Evolutionary conservation across 2,888 invertebrate genomes (phyloP).

Genomic region (Heliconius sara): DNA sequence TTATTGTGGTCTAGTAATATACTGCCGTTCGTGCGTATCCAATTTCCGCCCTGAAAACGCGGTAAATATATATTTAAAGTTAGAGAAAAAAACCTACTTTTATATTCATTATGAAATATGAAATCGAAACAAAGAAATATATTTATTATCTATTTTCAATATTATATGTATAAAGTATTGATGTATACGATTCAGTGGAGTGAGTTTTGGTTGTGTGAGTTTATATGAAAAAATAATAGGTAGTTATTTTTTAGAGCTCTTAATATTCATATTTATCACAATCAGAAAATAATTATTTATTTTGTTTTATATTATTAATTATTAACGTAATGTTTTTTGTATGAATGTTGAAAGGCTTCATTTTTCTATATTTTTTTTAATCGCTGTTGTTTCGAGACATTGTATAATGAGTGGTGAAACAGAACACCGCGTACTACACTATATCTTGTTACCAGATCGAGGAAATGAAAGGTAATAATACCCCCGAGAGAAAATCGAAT

Average conservation of each 20-base stretch:
- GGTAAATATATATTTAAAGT: slow-evolving; percentile 22
- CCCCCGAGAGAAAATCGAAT: too few relatives aligned
- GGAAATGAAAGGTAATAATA: too few relatives aligned
- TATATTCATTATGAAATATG: slow-evolving; percentile 11
- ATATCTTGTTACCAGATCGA: too few relatives aligned
- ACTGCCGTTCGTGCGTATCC: slow-evolving; percentile 46
- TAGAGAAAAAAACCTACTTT: slow-evolving; percentile 31
- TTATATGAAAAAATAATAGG: not conserved
- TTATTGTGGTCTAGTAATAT: slow-evolving; percentile 45
- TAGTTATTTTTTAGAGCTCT: not conserved
- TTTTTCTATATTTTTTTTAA: not conserved
- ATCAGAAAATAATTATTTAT: not conserved
- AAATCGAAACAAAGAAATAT: slow-evolving; percentile 10
- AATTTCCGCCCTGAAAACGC: slow-evolving; percentile 43
- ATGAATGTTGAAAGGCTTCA: not conserved
- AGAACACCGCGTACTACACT: too few relatives aligned
- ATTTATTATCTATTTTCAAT: slow-evolving; percentile 19
- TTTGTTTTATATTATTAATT: not conserved
- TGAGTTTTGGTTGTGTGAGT: not conserved
- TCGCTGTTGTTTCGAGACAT: too few relatives aligned
- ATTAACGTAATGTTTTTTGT: not conserved
- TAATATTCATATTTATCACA: not conserved
- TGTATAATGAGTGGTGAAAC: too few relatives aligned
- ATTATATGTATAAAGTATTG: not conserved
- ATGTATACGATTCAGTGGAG: not conserved